Conservation (phyloP, 2,797 vertebrate genomes). For the Lindbergichthys nudifrons region DNA sequence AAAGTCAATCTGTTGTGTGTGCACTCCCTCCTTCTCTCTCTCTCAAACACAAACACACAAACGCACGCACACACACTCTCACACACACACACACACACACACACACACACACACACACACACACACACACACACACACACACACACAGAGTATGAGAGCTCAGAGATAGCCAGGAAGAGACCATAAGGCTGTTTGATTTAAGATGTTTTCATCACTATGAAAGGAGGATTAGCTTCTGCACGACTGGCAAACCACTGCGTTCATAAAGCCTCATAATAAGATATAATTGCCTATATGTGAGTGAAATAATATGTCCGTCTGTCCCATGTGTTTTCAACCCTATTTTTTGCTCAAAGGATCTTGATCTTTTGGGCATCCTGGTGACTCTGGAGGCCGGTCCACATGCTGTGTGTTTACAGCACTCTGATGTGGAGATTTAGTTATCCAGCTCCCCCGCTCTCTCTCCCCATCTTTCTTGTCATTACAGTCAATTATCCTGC, state of each 20-base stretch:
- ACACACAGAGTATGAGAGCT: slow-evolving; percentile 38
- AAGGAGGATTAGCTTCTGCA: slow-evolving; percentile 72
- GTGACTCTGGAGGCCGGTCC: slow-evolving; percentile 52
- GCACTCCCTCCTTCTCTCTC: slow-evolving; percentile 11
- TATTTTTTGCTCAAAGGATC: slow-evolving; percentile 64
- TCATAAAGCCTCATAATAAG: slow-evolving; percentile 77
- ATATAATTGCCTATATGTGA: slow-evolving; percentile 26
- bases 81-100: no score
- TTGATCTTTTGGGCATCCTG: slow-evolving; percentile 58
- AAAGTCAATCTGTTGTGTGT: slow-evolving; percentile 78
- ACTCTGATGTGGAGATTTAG: slow-evolving; percentile 38
- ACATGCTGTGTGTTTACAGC: slow-evolving; percentile 39
- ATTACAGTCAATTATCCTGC: slow-evolving; percentile 29
- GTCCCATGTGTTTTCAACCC: slow-evolving; percentile 17
- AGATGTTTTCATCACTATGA: slow-evolving; percentile 74
- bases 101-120: no score
- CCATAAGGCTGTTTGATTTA: slow-evolving; percentile 76
- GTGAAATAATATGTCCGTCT: slow-evolving; percentile 5
- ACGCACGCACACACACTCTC: slow-evolving; percentile 17
- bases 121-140: slow-evolving; percentile 15
- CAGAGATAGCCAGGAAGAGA: slow-evolving; percentile 57
- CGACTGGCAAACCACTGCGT: slow-evolving; percentile 62
- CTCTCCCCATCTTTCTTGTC: slow-evolving; percentile 17
- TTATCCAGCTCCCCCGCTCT: slow-evolving; percentile 24
- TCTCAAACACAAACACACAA: slow-evolving; percentile 21